A percentile compares a stretch with the other conserved stretches of the same genome.
phyloP scores from a whole-genome alignment of 2,888 invertebrate species.

The Hymenopus coronatus region DNA sequence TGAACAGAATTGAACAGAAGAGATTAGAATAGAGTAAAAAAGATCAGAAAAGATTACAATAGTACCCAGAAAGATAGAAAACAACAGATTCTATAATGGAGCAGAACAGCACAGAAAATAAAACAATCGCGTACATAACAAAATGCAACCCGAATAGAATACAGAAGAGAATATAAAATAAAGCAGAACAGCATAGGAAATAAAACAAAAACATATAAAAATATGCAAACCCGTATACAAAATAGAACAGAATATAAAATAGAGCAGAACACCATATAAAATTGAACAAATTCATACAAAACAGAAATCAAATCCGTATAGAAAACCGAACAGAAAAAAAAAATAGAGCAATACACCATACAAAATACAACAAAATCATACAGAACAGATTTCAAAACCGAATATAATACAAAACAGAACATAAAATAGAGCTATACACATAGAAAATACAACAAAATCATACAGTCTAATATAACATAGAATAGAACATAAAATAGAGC shows the following conservation, averaged over 20 bases:
- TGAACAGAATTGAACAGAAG: not conserved
- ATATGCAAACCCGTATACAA: no score
- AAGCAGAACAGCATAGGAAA: not conserved
- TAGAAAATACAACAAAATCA: no score
- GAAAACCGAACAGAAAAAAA: not conserved
- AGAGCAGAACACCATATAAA: not conserved
- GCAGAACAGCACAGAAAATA: not conserved
- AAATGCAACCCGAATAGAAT: not conserved
- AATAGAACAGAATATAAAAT: not conserved
- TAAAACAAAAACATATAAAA: not conserved
- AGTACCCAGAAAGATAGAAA: no score
- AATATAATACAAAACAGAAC: no score
- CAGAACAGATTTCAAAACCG: no score
- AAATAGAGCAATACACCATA: no score
- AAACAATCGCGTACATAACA: not conserved
- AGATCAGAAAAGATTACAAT: not conserved
- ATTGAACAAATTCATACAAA: not conserved
- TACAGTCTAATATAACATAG: no score
- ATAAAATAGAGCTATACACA: no score
- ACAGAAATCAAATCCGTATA: not conserved
- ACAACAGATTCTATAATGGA: no score
- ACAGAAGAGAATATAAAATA: not conserved
- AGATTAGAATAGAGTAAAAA: not conserved
- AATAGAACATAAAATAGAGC: no score
- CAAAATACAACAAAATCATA: no score